A percentile compares a stretch with the other conserved stretches of the same genome.
Evolutionary conservation across 2,797 vertebrate species (phyloP).

Genomic region (Malurus splendens): DNA sequence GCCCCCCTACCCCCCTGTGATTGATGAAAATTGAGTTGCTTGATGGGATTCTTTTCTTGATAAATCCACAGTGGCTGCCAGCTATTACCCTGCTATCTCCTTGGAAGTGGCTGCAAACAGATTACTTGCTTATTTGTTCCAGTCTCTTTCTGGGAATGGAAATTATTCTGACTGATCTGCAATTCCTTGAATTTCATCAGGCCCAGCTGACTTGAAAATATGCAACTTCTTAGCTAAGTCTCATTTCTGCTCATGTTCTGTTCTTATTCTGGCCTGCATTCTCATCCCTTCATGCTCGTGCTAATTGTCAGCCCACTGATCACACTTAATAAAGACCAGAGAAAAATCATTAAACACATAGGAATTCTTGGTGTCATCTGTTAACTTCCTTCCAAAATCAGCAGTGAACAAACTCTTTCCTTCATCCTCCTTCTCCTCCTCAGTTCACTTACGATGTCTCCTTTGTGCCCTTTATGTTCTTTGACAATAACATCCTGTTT

Average conservation of each 20-base stretch:
- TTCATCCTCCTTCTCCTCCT: background rate
- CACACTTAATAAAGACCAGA: background rate
- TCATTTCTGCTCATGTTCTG: background rate
- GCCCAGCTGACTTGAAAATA: background rate
- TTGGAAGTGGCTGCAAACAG: slow-evolving; percentile 13
- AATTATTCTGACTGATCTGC: slow-evolving; percentile 32
- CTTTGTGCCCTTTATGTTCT: background rate
- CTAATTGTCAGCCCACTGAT: background rate
- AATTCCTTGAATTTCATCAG: slow-evolving; percentile 27
- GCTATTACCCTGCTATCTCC: slow-evolving; percentile 3
- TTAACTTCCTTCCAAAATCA: background rate
- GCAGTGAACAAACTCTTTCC: background rate
- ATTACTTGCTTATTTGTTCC: slow-evolving; percentile 53
- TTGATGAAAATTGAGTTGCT: background rate
- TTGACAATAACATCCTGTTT: background rate
- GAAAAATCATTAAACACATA: background rate
- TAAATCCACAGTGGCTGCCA: background rate
- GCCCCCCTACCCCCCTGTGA: background rate
- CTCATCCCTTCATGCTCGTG: background rate
- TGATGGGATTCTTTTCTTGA: background rate
- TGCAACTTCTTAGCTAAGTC: background rate
- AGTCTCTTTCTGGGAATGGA: slow-evolving; percentile 36
- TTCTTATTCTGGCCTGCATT: background rate
- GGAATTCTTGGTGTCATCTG: background rate
- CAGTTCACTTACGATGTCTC: background rate